Base-by-base conservation (phyloP, 2,888 invertebrate genomes). In the Mycogona germanica region DNA sequence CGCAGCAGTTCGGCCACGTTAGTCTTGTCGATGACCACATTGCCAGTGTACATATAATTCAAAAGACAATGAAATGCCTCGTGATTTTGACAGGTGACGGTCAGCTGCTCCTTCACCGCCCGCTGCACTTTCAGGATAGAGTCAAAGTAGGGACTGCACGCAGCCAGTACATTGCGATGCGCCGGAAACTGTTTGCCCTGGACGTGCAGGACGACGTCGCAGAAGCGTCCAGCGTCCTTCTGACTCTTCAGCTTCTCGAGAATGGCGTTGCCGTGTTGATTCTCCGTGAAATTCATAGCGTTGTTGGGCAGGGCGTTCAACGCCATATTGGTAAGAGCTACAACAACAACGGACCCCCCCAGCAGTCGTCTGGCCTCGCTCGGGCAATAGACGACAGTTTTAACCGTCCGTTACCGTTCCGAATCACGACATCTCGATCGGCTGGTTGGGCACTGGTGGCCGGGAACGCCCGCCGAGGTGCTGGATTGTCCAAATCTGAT, bases 31-130 rank as follows among this genome's bases (percentile, higher is more conserved):
- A 81, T 76, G 9, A 74, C 73, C 6, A 77, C 75, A 60, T 72
- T 73, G 5, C 80, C 80, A 30, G 79, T 78, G 66, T 81, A 81
- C 74, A 81, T 78, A 64, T 78, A 81, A 64, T 77, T 76, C 25
- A 82, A 66, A 49, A 81, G 70, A 35, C 72, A 69, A 21, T 70
- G 68, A 66, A 81, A 80, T 50, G 76, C 75, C 56, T 74, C 75
- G 55, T 75, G 74, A 65, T 78, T 75, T 61, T 75, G 68, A 63
- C 77, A 77, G 52, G 73, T 75, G 42, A 78, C 71, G 5, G 73
- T 75, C 37, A 78, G 65, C 65, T 76, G 72, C 61, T 76, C 76
- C 61, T 72, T 71, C 23, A 72, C 70, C 48, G 75, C 68, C 65
- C 74, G 75, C 55, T 63, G 61, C 53, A 62, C 62, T 52, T 76